Evolutionary conservation across 2,113 vertebrate genomes (phyloP).

Genomic region (Channa maculata): DNA sequence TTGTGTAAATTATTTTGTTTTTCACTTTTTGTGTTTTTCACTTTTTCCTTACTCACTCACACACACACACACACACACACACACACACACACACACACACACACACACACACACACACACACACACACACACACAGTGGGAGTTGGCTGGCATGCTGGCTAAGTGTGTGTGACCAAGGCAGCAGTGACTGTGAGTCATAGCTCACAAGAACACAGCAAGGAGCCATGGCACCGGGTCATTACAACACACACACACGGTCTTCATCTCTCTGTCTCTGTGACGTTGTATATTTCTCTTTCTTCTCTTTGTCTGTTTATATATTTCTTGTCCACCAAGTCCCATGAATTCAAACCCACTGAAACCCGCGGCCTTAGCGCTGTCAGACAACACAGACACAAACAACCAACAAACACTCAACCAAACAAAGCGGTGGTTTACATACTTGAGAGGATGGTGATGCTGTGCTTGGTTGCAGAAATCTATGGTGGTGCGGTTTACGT

Average conservation of each 20-base stretch:
- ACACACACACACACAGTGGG: conserved; percentile 30
- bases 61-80: conserved; percentile 3
- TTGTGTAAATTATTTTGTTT: background rate
- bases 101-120: background rate
- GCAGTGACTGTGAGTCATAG: conserved; percentile 72
- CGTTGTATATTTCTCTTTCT: background rate
- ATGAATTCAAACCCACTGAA: conserved; percentile 25
- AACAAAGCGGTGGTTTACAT: conserved; percentile 65
- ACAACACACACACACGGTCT: conserved; percentile 2
- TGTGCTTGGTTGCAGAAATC: conserved; percentile 48
- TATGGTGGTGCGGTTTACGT: conserved; percentile 41
- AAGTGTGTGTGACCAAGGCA: conserved; percentile 57
- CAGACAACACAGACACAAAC: conserved; percentile 28
- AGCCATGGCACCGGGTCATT: conserved; percentile 48
- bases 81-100: background rate
- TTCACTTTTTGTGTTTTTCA: background rate
- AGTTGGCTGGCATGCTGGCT: conserved; percentile 59
- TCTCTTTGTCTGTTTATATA: conserved; percentile 24
- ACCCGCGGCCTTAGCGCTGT: background rate
- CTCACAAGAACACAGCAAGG: conserved; percentile 64
- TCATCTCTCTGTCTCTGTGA: conserved; percentile 7
- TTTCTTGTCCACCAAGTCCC: conserved; percentile 19
- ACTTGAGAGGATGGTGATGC: conserved; percentile 38
- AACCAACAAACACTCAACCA: conserved; percentile 6
- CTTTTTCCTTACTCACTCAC: background rate